A percentile compares a stretch with the other conserved stretches of the same genome.
These are phyloP conservation scores for Amia ocellicauda DNA, from an alignment of 2,113 vertebrate species.

Conservation along the genomic window DNA sequence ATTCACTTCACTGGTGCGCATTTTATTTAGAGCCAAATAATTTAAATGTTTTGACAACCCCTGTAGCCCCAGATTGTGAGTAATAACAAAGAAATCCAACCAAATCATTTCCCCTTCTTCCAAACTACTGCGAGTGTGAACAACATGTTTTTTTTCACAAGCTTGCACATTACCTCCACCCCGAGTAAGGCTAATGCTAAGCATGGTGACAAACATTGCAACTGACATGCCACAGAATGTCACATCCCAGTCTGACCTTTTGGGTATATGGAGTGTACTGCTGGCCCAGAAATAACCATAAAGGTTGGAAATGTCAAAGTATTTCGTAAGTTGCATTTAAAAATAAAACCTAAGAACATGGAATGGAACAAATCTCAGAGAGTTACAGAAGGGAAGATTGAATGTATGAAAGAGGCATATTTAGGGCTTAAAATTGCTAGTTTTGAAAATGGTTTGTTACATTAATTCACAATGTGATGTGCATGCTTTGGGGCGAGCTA, in stretches of 20 bases:
- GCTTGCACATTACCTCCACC: neutral
- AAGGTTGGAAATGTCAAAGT: conserved; percentile 3
- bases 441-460: too few species aligned
- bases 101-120: neutral
- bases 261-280: neutral
- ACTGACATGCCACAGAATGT: conserved; percentile 1
- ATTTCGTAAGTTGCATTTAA: conserved; percentile 1
- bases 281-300: neutral
- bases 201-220: neutral
- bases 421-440: neutral
- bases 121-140: neutral
- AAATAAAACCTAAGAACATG: neutral
- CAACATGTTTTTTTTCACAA: conserved; percentile 3
- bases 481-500: too few species aligned
- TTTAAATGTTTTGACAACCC: too few species aligned
- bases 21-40: too few species aligned
- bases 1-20: too few species aligned
- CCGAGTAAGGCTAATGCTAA: neutral
- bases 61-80: too few species aligned
- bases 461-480: too few species aligned
- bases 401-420: too few species aligned
- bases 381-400: neutral
- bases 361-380: neutral
- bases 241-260: neutral
- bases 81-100: too few species aligned